Base-by-base conservation (phyloP, 2,797 vertebrate genomes). In the Loris lydekkerianus region DNA sequence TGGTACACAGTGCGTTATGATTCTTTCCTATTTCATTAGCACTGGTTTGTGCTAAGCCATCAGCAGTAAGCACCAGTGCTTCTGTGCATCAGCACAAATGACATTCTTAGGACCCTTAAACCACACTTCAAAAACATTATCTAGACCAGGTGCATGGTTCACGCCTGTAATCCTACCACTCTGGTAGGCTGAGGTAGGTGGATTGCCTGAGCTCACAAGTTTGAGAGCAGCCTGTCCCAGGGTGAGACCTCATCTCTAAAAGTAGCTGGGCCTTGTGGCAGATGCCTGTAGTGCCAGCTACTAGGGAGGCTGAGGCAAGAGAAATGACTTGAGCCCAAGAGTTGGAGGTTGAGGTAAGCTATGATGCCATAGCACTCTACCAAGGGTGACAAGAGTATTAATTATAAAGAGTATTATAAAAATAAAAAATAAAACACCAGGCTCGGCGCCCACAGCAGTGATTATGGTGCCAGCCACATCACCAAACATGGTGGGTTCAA, bases 1-100 rank as follows among this genome's bases (percentile, higher is more conserved):
- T 37, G 5, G 1, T 25, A 43, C 3, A n/a, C 1, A 14, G 34
- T 10, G 29, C 75, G 67, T 1, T 3, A 0, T 1, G 77, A 43
- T 10, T 3, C 8, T 25, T 20, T 73, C 49, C 34, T 80, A 4
- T 10, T 31, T 80, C 69, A 53, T 43, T 43, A 53, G 40, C 49
- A 21, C 34, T 4, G 20, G 31, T 20, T 43, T 43, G 40, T 21
- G 80, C n/a, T 73, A 80, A 49, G 86, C 29, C 18, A n/a, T 67
- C 76, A 58, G 61, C 78, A 63, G 17, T 10, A 83, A 83, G 61
- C 20, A 37, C 20, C 9, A 11, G 1, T 4, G 75, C 25, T 89
- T 87, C 1, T 17, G 70, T 11, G 25, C n/a, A 9, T 20, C 10
- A 3, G 60, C 9, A 63, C 56, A 34, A 17, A 56, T 3, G n/a